A percentile compares a stretch with the other conserved stretches of the same genome.
Conservation (phyloP, 1,140 invertebrate species). For the Nylanderia fulva region DNA sequence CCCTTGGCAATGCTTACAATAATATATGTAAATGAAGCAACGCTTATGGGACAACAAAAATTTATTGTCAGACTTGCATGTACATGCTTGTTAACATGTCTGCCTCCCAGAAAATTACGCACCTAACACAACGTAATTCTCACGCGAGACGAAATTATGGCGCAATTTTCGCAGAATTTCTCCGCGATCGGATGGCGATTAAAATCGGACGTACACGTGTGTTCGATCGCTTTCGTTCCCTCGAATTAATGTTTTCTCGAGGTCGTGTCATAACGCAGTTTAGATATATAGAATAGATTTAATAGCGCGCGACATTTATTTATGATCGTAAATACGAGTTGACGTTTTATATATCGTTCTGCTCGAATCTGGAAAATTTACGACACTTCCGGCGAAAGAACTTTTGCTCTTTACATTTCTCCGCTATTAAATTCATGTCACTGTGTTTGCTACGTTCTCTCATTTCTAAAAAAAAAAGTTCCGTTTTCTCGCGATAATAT, state of each 20-base stretch:
- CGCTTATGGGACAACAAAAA: conserved; percentile 70
- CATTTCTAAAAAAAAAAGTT: neutral
- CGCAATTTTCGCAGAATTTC: conserved; percentile 53
- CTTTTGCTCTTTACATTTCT: conserved; percentile 4
- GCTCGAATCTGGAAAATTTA: conserved; percentile 40
- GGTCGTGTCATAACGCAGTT: conserved; percentile 37
- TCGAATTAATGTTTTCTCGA: conserved; percentile 25
- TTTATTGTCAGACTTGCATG: conserved; percentile 63
- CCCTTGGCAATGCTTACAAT: neutral
- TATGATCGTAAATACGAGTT: conserved; percentile 43
- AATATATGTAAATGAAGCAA: conserved; percentile 72
- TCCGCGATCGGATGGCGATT: conserved; percentile 39
- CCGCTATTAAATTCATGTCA: neutral
- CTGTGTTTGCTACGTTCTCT: neutral
- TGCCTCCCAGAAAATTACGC: conserved; percentile 70
- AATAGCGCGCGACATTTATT: conserved; percentile 16
- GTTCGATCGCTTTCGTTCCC: conserved; percentile 24
- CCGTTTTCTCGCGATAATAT: neutral
- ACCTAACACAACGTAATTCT: conserved; percentile 31
- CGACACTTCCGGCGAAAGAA: conserved; percentile 1
- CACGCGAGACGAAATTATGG: conserved; percentile 35
- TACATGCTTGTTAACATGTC: conserved; percentile 72
- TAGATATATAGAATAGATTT: conserved; percentile 34
- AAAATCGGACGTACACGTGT: conserved; percentile 23
- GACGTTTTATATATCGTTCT: conserved; percentile 27